These are phyloP conservation scores for Syngnathus floridae DNA, from an alignment of 2,113 vertebrate species.

Conservation along the genomic window DNA sequence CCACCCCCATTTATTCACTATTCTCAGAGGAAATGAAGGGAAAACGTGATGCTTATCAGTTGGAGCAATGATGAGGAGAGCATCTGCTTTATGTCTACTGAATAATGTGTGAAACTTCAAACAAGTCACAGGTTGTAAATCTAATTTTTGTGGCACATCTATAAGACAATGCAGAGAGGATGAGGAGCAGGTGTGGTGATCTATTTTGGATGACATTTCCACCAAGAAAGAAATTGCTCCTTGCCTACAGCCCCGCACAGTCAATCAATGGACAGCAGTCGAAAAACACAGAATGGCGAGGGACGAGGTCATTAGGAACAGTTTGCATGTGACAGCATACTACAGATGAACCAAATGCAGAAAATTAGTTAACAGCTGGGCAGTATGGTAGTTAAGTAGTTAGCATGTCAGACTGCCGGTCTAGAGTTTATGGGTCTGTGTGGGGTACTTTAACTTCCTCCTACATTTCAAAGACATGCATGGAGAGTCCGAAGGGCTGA, in stretches of 20 bases:
- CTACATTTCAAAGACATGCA: no score
- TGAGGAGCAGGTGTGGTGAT: not conserved
- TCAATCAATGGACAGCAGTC: slow-evolving; percentile 34
- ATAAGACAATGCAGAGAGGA: slow-evolving; percentile 5
- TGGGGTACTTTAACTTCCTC: not conserved
- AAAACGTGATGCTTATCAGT: slow-evolving; percentile 1
- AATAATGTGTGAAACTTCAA: not conserved
- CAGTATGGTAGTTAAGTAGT: not conserved
- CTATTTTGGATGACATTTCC: slow-evolving; percentile 51
- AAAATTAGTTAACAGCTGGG: not conserved
- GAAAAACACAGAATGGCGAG: slow-evolving; percentile 19
- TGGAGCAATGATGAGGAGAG: not conserved
- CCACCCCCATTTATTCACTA: not conserved
- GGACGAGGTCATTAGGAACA: slow-evolving; percentile 4
- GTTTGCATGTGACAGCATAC: not conserved
- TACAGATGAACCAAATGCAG: not conserved
- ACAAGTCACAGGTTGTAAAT: not conserved
- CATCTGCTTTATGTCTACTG: not conserved
- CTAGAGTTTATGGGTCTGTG: not conserved
- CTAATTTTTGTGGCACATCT: not conserved
- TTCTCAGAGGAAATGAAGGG: not conserved
- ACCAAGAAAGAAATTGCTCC: slow-evolving; percentile 26
- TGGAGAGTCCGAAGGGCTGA: no score
- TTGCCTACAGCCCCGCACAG: not conserved
- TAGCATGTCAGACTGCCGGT: not conserved